Percentiles rank a stretch among this genome's conserved stretches.
These are phyloP conservation scores for Oikopleura dioica DNA, from an alignment of 23 tunicate species.

Conservation along the genomic window DNA sequence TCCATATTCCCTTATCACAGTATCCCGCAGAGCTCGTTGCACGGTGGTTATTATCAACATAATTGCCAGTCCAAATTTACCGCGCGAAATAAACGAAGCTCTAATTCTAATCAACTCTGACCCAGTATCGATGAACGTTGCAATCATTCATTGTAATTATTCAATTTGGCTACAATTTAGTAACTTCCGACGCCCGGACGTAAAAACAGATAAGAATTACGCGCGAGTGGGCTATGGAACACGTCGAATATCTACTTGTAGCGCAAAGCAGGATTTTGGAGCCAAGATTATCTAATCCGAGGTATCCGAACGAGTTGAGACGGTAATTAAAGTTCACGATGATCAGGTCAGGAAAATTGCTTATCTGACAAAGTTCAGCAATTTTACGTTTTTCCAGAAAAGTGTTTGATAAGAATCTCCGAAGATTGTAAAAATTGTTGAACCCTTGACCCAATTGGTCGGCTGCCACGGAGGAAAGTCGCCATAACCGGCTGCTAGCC, in stretches of 20 bases:
- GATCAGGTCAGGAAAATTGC: neutral
- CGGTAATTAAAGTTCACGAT: neutral
- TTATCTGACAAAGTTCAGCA: neutral
- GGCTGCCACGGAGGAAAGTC: neutral
- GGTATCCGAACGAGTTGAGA: neutral
- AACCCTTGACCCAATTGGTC: neutral
- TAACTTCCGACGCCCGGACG: no score
- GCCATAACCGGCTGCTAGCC: neutral
- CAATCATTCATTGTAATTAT: no score
- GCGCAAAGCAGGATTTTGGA: no score
- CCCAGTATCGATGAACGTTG: no score
- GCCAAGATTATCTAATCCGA: no score
- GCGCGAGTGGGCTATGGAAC: neutral
- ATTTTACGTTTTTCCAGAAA: neutral
- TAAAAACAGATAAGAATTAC: no score
- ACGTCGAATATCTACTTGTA: neutral
- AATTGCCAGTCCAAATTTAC: neutral
- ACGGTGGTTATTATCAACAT: neutral
- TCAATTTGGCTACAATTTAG: no score
- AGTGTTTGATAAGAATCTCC: neutral
- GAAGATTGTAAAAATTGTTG: neutral
- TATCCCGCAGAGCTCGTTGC: no score
- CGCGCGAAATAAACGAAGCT: no score
- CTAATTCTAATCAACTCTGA: no score
- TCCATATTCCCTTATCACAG: neutral